phyloP scores from a whole-genome alignment of 2,888 invertebrate genomes.

The Brachypalpus laphriformis region DNA sequence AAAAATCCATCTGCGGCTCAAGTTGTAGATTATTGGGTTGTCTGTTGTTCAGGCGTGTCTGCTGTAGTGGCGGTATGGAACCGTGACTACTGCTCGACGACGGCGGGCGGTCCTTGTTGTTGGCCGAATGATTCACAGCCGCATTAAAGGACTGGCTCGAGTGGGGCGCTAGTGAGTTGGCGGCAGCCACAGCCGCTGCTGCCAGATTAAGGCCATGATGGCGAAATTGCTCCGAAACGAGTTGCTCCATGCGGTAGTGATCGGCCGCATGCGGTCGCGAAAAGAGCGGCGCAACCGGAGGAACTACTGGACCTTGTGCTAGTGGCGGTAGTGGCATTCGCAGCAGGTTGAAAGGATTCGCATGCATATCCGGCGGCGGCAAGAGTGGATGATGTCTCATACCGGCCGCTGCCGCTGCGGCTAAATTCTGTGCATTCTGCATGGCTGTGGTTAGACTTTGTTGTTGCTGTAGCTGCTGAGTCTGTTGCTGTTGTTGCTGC shows the following conservation, averaged over 20 bases:
- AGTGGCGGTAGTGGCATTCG: constrained; percentile 90
- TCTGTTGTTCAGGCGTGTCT: constrained; percentile 66
- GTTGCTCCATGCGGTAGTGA: constrained; percentile 92
- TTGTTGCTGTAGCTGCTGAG: constrained; percentile 79
- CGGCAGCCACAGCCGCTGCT: constrained; percentile 88
- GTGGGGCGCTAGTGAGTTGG: constrained; percentile 85
- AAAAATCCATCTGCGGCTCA: constrained; percentile 98
- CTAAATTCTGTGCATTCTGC: constrained; percentile 85
- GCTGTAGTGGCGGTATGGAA: constrained; percentile 81
- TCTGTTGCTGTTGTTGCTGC: constrained; percentile 84
- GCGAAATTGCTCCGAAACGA: constrained; percentile 92
- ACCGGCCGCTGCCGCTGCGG: constrained; percentile 79
- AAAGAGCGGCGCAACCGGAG: constrained; percentile 88
- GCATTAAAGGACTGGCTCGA: constrained; percentile 84
- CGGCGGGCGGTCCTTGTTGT: constrained; percentile 83
- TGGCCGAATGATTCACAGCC: constrained; percentile 76
- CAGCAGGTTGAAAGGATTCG: constrained; percentile 89
- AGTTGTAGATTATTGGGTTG: constrained; percentile 85
- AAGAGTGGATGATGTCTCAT: constrained; percentile 87
- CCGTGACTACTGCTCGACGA: constrained; percentile 81
- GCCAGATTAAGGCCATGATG: constrained; percentile 91
- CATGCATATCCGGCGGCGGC: constrained; percentile 89
- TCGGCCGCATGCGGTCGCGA: constrained; percentile 91
- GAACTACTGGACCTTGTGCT: constrained; percentile 87
- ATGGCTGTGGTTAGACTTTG: constrained; percentile 86